Base-by-base conservation (phyloP, 2,113 vertebrate genomes). In the Burhinus bistriatus region DNA sequence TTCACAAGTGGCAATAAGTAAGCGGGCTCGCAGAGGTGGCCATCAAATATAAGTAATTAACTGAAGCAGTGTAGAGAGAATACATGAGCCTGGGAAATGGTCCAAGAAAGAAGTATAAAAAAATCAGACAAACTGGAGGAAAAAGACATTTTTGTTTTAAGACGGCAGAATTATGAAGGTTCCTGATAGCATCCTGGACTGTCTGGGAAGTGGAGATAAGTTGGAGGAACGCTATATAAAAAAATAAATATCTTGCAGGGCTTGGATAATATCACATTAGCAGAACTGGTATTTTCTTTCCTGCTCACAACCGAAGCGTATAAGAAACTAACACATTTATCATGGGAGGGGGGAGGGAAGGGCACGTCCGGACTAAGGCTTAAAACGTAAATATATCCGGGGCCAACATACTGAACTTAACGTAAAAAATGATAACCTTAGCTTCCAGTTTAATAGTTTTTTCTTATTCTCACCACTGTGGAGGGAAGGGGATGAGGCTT, bases 31-130 rank as follows among this genome's bases (percentile, higher is more conserved):
- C 93, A 87, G 95, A 96, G 83, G 95, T 96, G 87, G 91, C 90
- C 91, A 97, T 98, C 97, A 98, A 98, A 97, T 96, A 57, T 78
- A 97, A 97, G 96, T 97, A 98, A 98, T 98, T 98, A 98, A 97
- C 87, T 94, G 81, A 81, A 94, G 84, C 82, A 81, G 89, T 89
- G 79, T 62, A 87, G 79, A 92, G 52, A 97, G 91, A 75, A 97
- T 85, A 86, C 83, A 90, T 40, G 66, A 97, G 70, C 83, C 97
- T 97, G 95, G 98, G 98, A 98, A 97, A 95, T n/a, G n/a, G 80
- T 96, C 98, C 98, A 98, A 98, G 57, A 93, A 93, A 97, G 73
- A 88, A 97, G 72, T 38, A 55, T 68, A 95, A 96, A 96, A 76
- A 66, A 47, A 6, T 1, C 19, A 36, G 84, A 49, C 30, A 77